phyloP scores from a whole-genome alignment of 2,113 vertebrate species.

The Oriolus oriolus region DNA sequence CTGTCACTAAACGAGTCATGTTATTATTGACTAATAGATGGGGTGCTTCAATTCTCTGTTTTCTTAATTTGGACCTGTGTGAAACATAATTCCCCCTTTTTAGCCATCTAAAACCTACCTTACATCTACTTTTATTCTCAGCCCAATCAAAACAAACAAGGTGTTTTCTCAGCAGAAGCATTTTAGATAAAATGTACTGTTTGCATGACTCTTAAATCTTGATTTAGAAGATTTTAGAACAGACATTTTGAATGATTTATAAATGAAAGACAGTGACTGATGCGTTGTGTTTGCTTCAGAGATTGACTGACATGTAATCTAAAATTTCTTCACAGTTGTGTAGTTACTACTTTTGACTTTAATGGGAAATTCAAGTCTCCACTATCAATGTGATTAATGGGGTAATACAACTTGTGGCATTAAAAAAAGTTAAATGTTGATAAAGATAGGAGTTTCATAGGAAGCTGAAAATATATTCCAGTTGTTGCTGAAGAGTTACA shows the following conservation, averaged over 20 bases:
- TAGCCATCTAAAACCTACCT: neutral
- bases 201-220: neutral
- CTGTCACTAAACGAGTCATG: neutral
- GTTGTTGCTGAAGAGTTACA: neutral
- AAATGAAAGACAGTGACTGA: neutral
- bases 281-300: neutral
- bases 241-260: neutral
- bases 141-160: neutral
- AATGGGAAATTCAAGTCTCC: neutral
- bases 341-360: constrained; percentile 2
- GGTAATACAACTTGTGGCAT: neutral
- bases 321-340: neutral
- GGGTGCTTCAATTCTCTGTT: neutral
- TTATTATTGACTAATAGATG: neutral
- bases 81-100: neutral
- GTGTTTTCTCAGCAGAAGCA: neutral
- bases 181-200: neutral
- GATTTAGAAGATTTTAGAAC: neutral
- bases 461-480: neutral
- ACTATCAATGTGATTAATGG: constrained; percentile 20
- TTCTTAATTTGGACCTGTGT: neutral
- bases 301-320: neutral
- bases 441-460: neutral
- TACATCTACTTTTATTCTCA: neutral
- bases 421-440: neutral